A percentile compares a stretch with the other conserved stretches of the same genome.
Conservation (phyloP, 2,888 invertebrate species). For the Clitarchus hookeri region DNA sequence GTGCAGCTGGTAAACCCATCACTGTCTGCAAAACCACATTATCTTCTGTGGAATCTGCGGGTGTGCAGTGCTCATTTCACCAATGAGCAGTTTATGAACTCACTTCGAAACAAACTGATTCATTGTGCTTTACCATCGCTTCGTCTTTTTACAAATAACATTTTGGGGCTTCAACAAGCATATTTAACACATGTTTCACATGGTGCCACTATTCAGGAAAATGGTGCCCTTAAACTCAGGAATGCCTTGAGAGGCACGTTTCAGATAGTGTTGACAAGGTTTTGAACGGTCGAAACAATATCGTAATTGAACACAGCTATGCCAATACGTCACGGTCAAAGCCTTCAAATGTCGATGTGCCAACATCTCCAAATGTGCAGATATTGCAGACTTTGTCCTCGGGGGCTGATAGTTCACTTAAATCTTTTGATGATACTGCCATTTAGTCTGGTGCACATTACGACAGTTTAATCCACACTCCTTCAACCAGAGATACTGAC, state of each 20-base stretch:
- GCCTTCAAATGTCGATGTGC: neutral
- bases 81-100: neutral
- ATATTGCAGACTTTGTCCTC: too few species aligned
- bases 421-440: too few species aligned
- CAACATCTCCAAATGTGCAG: too few species aligned
- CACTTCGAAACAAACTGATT: neutral
- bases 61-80: neutral
- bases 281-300: too few species aligned
- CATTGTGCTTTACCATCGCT: neutral
- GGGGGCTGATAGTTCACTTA: neutral
- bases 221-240: too few species aligned
- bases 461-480: neutral
- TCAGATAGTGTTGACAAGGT: too few species aligned
- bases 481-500: neutral
- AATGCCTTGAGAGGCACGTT: too few species aligned
- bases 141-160: neutral
- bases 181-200: too few species aligned
- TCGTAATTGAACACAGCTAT: too few species aligned
- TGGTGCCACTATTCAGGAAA: too few species aligned
- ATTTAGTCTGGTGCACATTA: too few species aligned
- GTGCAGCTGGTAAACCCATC: neutral
- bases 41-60: neutral
- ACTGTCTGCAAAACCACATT: neutral
- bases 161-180: too few species aligned
- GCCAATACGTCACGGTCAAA: neutral